phyloP scores from a whole-genome alignment of 2,797 vertebrate species.

The Tokudaia tokunoshimensis region DNA sequence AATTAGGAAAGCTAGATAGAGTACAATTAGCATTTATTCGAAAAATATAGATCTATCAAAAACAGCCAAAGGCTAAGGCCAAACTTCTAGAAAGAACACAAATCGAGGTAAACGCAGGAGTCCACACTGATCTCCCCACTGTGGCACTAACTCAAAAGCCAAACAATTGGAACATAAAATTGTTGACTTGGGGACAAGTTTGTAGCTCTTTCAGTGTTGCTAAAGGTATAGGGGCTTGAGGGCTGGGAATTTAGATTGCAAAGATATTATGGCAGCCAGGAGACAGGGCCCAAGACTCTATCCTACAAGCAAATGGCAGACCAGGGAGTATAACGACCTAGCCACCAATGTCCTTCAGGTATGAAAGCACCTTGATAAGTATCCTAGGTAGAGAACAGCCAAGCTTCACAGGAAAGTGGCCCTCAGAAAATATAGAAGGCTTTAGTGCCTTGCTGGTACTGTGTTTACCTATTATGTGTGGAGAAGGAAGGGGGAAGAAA shows the following conservation, averaged over 20 bases:
- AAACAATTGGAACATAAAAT: background rate
- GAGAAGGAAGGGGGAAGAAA: background rate
- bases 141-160: background rate
- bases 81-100: background rate
- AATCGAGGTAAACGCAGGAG: background rate
- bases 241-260: background rate
- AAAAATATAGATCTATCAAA: background rate
- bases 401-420: background rate
- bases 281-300: background rate
- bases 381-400: conserved; percentile 1
- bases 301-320: background rate
- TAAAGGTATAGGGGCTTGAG: no score
- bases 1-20: background rate
- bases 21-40: background rate
- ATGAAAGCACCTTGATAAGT: background rate
- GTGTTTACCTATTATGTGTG: background rate
- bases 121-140: background rate
- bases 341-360: background rate
- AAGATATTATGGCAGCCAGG: background rate
- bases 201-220: background rate
- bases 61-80: background rate
- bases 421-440: background rate
- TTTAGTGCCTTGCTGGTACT: background rate
- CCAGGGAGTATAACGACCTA: background rate
- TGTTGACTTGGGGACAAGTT: no score